These are phyloP conservation scores for mouse (Mus musculus) DNA, from an alignment of 2,113 vertebrate species.

Conservation along the genomic window GRCm39 chr6:22117501-22118000, in stretches of 20 bases:
- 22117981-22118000: background rate
- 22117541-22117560: too few relatives aligned
- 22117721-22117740: background rate
- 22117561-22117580: background rate
- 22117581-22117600: background rate
- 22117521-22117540: too few relatives aligned
- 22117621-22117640: background rate
- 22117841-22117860: slow-evolving; percentile 29
- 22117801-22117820: background rate
- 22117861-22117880: slow-evolving; percentile 11
- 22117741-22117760: background rate
- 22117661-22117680: background rate
- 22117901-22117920: background rate
- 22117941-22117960: background rate
- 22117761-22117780: background rate
- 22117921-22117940: background rate
- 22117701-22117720: background rate
- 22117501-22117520: too few relatives aligned
- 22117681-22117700: background rate
- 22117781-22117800: background rate
- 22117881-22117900: background rate
- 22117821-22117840: background rate
- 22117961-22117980: background rate
- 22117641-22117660: background rate
- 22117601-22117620: background rate